phyloP scores from a whole-genome alignment of 2,113 vertebrate genomes.

The Trachemys scripta region DNA sequence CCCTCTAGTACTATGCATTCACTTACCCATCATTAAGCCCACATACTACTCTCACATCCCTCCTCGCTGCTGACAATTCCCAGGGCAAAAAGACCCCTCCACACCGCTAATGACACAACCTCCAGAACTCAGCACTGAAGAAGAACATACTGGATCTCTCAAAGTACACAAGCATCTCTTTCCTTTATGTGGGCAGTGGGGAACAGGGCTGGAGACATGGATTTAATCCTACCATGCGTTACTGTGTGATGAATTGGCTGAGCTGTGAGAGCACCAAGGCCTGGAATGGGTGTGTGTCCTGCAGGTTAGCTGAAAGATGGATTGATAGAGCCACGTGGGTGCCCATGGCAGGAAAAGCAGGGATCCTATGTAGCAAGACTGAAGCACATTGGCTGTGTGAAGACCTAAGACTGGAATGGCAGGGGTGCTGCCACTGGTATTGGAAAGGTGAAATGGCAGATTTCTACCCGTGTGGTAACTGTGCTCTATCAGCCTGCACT shows the following conservation, averaged over 20 bases:
- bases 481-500: neutral
- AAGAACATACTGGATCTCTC: neutral
- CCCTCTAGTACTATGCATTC: neutral
- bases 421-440: neutral
- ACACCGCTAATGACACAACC: neutral
- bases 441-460: neutral
- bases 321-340: neutral
- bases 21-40: neutral
- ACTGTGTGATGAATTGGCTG: neutral
- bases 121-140: neutral
- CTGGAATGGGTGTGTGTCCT: neutral
- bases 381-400: neutral
- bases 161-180: slow-evolving; percentile 24
- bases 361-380: neutral
- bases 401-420: neutral
- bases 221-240: neutral
- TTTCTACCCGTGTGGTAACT: neutral
- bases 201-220: neutral
- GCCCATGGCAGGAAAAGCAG: neutral
- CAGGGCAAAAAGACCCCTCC: neutral
- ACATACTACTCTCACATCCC: neutral
- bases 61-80: neutral
- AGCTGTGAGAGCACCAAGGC: neutral
- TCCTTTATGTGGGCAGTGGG: neutral
- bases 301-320: neutral